Conservation (phyloP, 2,113 vertebrate species). For the Cebus imitator region DNA sequence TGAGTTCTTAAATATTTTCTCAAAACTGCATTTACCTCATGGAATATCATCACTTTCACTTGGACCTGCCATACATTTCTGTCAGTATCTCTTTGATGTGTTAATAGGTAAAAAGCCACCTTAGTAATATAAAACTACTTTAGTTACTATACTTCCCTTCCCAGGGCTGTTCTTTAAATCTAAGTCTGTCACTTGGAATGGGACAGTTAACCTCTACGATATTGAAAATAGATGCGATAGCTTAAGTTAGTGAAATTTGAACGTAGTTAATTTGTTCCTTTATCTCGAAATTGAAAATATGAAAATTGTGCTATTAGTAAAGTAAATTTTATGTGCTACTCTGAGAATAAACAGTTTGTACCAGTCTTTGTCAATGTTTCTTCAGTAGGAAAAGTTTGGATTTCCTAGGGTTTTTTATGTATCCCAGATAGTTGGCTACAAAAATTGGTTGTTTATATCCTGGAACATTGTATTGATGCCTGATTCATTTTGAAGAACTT, state of each 20-base stretch:
- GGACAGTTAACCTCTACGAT: background rate
- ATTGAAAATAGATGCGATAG: background rate
- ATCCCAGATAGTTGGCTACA: background rate
- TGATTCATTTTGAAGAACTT: conserved; percentile 9
- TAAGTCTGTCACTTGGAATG: background rate
- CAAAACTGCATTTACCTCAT: background rate
- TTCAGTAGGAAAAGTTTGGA: background rate
- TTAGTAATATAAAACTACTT: background rate
- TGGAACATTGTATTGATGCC: background rate
- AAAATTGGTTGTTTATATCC: background rate
- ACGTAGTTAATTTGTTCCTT: conserved; percentile 10
- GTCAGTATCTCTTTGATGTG: background rate
- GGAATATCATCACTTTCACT: background rate
- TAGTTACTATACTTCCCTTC: background rate
- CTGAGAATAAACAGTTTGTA: background rate
- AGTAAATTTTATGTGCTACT: background rate
- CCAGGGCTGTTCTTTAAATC: background rate
- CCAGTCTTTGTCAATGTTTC: background rate
- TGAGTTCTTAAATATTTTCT: background rate
- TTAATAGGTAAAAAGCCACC: background rate
- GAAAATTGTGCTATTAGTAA: conserved; percentile 9
- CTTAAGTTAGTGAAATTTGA: conserved; percentile 6
- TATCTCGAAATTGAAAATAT: conserved; percentile 16
- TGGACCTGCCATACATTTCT: background rate
- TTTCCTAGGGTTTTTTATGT: background rate